Percentiles rank a stretch among this genome's conserved stretches.
Evolutionary conservation across 2,113 vertebrate genomes (phyloP).

Genomic region (Stegastes partitus): DNA sequence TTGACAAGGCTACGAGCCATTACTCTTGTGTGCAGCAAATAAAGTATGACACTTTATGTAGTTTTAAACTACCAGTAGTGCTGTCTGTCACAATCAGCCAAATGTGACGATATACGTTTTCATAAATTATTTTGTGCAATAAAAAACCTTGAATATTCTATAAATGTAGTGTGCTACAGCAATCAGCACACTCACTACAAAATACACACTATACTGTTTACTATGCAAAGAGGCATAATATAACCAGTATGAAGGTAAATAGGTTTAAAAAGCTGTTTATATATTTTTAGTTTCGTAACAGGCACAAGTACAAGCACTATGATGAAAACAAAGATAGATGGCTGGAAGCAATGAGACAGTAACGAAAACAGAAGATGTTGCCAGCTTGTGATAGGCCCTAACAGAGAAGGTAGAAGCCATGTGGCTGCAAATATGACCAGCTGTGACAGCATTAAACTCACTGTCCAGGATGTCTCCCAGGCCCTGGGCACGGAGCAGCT

Average conservation of each 20-base stretch:
- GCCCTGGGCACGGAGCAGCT: conserved; percentile 95
- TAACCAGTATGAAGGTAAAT: background rate
- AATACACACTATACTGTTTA: no score
- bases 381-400: conserved; percentile 28
- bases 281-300: conserved; percentile 22
- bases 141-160: background rate
- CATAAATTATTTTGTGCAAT: background rate
- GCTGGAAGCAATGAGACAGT: conserved; percentile 37
- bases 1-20: conserved; percentile 33
- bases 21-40: conserved; percentile 33
- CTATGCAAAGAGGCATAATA: conserved; percentile 21
- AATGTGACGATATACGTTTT: background rate
- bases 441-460: conserved; percentile 84
- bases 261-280: background rate
- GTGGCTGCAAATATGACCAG: conserved; percentile 21
- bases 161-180: background rate
- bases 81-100: conserved; percentile 24
- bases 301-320: conserved; percentile 10
- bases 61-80: conserved; percentile 21
- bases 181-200: background rate
- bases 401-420: conserved; percentile 17
- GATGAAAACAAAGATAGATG: conserved; percentile 43
- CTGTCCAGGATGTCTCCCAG: conserved; percentile 98
- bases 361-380: conserved; percentile 40
- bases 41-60: conserved; percentile 16